Conservation (phyloP, 2,888 invertebrate species). For the Embidobia sp. region DNA sequence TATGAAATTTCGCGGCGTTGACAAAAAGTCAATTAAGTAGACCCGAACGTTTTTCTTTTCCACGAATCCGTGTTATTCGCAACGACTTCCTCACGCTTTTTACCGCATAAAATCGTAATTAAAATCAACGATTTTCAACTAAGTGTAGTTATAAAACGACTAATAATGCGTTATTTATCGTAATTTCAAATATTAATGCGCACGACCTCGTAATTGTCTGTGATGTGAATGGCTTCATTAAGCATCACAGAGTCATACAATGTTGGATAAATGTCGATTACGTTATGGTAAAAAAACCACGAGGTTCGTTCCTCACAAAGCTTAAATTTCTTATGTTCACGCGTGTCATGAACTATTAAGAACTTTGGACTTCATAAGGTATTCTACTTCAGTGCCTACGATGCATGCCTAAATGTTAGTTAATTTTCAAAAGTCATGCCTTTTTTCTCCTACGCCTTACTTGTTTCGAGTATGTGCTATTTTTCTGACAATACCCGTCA, state of each 20-base stretch:
- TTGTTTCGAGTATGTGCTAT: neutral
- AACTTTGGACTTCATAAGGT: conserved; percentile 71
- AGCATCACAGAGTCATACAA: neutral
- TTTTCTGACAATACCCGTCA: conserved; percentile 12
- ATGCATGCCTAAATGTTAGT: conserved; percentile 75
- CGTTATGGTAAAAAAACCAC: neutral
- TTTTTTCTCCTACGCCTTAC: conserved; percentile 11
- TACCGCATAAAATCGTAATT: neutral
- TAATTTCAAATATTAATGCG: neutral
- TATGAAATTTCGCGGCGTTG: conserved; percentile 1
- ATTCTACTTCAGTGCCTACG: conserved; percentile 70
- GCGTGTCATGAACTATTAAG: conserved; percentile 53
- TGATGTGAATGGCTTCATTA: conserved; percentile 16
- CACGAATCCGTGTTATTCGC: no score
- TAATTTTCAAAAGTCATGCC: conserved; percentile 73
- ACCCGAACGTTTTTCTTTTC: conserved; percentile 4
- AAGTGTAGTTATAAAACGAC: neutral
- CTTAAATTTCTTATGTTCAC: conserved; percentile 20
- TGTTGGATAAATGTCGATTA: neutral
- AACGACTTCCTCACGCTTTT: no score
- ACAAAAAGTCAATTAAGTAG: conserved; percentile 31
- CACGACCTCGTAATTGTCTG: no score
- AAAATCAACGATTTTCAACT: conserved; percentile 7
- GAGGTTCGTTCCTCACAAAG: neutral
- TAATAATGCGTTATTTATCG: neutral